Base-by-base conservation (phyloP, 1,140 invertebrate genomes). In the Bombus huntii region DNA sequence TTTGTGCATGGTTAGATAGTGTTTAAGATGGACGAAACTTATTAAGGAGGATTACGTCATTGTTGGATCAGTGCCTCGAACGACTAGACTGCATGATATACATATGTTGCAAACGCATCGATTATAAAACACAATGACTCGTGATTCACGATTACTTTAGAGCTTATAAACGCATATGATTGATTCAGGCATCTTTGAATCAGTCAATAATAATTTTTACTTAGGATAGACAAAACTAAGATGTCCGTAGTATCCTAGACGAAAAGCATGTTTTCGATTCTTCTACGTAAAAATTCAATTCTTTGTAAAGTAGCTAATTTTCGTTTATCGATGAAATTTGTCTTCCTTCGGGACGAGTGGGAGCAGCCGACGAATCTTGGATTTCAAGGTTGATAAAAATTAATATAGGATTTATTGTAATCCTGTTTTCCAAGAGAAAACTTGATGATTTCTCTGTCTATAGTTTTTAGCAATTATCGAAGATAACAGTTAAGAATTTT, bases 41-140 rank as follows among this genome's bases (percentile, higher is more conserved):
- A 88, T 90, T 91, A 91, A 81, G 83, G 86, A 87, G 77, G 78
- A 72, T 92, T 92, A 83, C 90, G 86, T 89, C 89, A 92, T 83
- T 74, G 31, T 75, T 89, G 85, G 83, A 88, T 65, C 78, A 59
- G 70, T 86, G 87, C 87, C 86, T 88, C 25, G 12, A 44, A 77
- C 34, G 70, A 78, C 34, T 31, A 75, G 18, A 25, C 65, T 31
- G 71, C 39, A n/a, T 18, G 6, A n/a, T 62, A 62, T 62, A 44
- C 1, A 22, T 59, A 62, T 62, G n/a, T 47, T 12, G 10, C 18
- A 42, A 28, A 62, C 75, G 37, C 31, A 37, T 62, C 42, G 28
- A 39, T 37, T 18, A 65, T 73, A 82, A 66, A 66, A 66, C n/a
- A 31, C n/a, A 53, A 53, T 53, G 5, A 53, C 47, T 53, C 1